These are phyloP conservation scores for Prunella fulvescens DNA, from an alignment of 2,113 vertebrate genomes.

Conservation along the genomic window DNA sequence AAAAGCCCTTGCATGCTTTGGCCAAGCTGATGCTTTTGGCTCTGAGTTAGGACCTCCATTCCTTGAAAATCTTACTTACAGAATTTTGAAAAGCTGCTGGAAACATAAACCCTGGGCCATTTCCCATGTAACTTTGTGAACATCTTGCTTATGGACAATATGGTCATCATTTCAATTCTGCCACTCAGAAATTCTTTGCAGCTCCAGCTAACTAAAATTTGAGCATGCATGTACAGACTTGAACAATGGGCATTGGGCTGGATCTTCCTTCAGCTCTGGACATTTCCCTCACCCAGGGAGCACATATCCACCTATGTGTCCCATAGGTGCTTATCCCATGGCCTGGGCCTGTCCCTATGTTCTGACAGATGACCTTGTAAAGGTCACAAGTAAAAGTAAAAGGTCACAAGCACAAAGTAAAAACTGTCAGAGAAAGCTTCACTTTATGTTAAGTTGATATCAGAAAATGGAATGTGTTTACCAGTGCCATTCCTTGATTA, in stretches of 20 bases:
- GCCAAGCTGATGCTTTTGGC: neutral
- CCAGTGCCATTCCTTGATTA: neutral
- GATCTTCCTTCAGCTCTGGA: neutral
- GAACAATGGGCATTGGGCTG: neutral
- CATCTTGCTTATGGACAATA: neutral
- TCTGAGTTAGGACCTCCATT: neutral
- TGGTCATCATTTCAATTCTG: neutral
- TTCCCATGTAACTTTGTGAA: neutral
- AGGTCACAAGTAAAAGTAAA: no score
- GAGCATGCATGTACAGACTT: neutral
- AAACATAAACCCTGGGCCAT: neutral
- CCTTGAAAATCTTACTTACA: neutral
- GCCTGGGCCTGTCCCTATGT: neutral
- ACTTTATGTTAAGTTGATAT: neutral
- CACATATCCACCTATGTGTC: no score
- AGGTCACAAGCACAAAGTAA: neutral
- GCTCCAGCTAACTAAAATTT: neutral
- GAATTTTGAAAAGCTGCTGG: neutral
- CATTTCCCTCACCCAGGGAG: neutral
- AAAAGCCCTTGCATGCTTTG: neutral
- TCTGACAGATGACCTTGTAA: neutral
- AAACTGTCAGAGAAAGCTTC: neutral
- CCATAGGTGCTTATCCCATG: neutral
- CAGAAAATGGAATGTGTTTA: neutral
- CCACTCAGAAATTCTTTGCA: neutral